phyloP scores from a whole-genome alignment of 2,113 vertebrate genomes.

The Cettia cetti region DNA sequence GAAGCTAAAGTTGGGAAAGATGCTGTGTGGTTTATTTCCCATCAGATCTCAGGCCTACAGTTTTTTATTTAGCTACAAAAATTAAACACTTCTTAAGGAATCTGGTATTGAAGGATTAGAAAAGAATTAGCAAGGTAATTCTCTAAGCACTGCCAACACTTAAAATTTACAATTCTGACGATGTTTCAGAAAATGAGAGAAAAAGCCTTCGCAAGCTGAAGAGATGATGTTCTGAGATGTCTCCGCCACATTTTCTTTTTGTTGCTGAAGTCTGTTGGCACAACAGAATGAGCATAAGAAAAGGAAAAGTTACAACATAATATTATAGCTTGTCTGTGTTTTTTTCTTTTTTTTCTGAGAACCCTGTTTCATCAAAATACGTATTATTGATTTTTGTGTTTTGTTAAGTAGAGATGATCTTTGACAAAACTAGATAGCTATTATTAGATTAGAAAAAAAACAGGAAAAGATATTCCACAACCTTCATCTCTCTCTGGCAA shows the following conservation, averaged over 20 bases:
- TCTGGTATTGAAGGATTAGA: neutral
- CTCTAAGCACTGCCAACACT: neutral
- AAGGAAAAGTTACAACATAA: neutral
- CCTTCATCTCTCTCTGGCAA: neutral
- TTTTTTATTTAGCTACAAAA: neutral
- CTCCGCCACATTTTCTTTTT: neutral
- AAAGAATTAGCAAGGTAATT: neutral
- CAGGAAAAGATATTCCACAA: neutral
- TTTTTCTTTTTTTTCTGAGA: neutral
- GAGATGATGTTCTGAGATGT: neutral
- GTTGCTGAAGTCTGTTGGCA: neutral
- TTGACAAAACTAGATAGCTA: neutral
- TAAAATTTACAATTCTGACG: neutral
- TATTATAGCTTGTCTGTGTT: neutral
- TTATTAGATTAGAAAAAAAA: neutral
- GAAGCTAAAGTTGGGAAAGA: neutral
- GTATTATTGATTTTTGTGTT: neutral
- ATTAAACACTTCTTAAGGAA: neutral
- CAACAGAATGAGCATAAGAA: neutral
- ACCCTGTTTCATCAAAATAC: neutral
- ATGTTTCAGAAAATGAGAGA: neutral
- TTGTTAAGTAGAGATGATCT: neutral
- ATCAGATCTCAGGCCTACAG: neutral
- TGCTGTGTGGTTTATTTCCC: neutral
- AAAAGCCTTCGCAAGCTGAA: neutral